phyloP scores from a whole-genome alignment of 1,140 invertebrate genomes.

The Drosophila rhopaloa region DNA sequence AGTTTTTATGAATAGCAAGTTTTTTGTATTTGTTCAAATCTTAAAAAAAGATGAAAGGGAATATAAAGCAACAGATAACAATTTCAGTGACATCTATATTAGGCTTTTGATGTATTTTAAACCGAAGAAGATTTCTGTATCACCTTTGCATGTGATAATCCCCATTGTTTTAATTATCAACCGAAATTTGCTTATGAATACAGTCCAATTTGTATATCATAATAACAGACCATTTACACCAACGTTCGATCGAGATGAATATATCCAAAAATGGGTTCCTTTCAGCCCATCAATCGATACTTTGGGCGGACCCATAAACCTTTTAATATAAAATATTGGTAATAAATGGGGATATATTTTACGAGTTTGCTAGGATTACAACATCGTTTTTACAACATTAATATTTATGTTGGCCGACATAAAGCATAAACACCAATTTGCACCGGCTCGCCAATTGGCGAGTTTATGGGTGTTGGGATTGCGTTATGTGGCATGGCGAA shows the following conservation, averaged over 20 bases:
- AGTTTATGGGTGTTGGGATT: slow-evolving; percentile 28
- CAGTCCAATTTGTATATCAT: slow-evolving; percentile 32
- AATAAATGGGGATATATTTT: slow-evolving; percentile 55
- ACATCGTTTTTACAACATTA: slow-evolving; percentile 55
- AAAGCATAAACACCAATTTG: slow-evolving; percentile 63
- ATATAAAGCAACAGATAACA: not conserved
- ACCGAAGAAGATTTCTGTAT: slow-evolving; percentile 11
- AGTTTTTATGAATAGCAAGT: not conserved
- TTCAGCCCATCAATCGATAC: slow-evolving; percentile 6
- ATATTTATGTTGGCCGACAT: slow-evolving; percentile 76
- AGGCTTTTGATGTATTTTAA: not conserved
- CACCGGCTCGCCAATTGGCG: slow-evolving; percentile 56
- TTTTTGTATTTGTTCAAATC: not conserved
- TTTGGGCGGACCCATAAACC: slow-evolving; percentile 38
- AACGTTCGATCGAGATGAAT: slow-evolving; percentile 2
- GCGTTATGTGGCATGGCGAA: slow-evolving; percentile 41
- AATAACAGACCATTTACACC: slow-evolving; percentile 19
- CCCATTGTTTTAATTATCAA: slow-evolving; percentile 19
- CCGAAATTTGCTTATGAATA: slow-evolving; percentile 41
- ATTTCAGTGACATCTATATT: slow-evolving; percentile 6
- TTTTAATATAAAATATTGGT: slow-evolving; percentile 37
- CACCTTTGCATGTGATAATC: not conserved
- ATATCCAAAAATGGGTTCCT: not conserved
- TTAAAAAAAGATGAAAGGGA: not conserved
- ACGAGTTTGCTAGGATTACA: slow-evolving; percentile 54